These are phyloP conservation scores for Charina bottae DNA, from an alignment of 2,113 vertebrate genomes.

Conservation along the genomic window DNA sequence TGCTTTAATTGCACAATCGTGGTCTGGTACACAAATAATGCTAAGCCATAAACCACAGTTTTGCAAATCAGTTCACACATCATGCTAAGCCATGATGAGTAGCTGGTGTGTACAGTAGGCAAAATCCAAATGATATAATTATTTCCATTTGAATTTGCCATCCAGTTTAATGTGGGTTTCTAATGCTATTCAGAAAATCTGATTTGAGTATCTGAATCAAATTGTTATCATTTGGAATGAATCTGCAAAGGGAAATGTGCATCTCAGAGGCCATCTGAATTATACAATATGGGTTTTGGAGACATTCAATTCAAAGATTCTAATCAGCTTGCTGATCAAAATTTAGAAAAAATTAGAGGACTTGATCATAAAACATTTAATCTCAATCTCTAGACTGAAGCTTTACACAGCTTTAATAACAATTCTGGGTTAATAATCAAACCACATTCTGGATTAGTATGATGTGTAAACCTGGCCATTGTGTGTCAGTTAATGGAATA, in stretches of 20 bases:
- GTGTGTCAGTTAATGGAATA: background rate
- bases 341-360: background rate
- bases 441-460: too few relatives aligned
- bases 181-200: background rate
- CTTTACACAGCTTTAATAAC: too few relatives aligned
- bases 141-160: background rate
- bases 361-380: too few relatives aligned
- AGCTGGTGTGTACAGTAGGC: background rate
- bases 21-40: background rate
- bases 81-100: background rate
- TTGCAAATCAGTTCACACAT: background rate
- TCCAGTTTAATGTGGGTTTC: too few relatives aligned
- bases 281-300: background rate
- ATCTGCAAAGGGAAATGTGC: background rate
- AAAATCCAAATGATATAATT: background rate
- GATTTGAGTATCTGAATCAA: background rate
- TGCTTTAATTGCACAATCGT: background rate
- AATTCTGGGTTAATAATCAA: too few relatives aligned
- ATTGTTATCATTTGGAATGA: background rate
- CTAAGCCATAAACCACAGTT: background rate
- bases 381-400: too few relatives aligned
- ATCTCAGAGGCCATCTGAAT: background rate
- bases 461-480: background rate
- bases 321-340: background rate
- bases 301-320: background rate